These are phyloP conservation scores for Acleris holmiana DNA, from an alignment of 2,888 invertebrate species.

Conservation along the genomic window DNA sequence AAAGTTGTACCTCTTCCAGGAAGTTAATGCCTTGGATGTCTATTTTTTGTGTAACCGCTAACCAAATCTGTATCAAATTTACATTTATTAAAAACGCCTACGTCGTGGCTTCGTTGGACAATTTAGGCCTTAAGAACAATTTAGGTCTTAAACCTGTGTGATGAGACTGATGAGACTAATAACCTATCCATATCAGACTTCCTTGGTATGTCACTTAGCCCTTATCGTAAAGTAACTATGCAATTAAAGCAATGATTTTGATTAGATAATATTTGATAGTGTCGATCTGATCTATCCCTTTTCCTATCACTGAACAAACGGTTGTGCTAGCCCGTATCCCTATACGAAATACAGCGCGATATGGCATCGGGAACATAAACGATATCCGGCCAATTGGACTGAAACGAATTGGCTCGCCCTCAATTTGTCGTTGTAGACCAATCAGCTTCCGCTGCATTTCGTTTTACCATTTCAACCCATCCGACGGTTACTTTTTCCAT, in stretches of 20 bases:
- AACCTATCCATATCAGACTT: conserved; percentile 11
- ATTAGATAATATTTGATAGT: conserved; percentile 30
- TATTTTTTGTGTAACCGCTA: too few species aligned
- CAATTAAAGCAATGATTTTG: conserved; percentile 23
- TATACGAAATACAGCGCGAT: conserved; percentile 45
- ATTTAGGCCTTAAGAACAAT: too few species aligned
- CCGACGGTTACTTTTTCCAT: conserved; percentile 53
- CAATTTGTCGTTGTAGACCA: conserved; percentile 72
- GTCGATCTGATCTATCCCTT: conserved; percentile 59
- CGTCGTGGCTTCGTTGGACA: too few species aligned
- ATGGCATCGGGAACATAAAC: conserved; percentile 75
- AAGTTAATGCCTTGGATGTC: too few species aligned
- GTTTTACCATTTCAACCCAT: conserved; percentile 61
- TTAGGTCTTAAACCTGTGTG: too few species aligned
- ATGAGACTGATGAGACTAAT: too few species aligned
- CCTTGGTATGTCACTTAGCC: conserved; percentile 32
- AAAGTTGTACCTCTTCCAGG: too few species aligned
- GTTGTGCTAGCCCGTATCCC: conserved; percentile 44
- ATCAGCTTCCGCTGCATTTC: conserved; percentile 75
- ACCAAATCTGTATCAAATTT: too few species aligned
- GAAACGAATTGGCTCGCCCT: conserved; percentile 83
- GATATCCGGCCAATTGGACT: conserved; percentile 82
- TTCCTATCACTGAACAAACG: conserved; percentile 54
- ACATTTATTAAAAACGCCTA: too few species aligned
- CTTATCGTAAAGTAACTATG: conserved; percentile 28